phyloP scores from a whole-genome alignment of 2,888 invertebrate species.

The Clostera curtula region DNA sequence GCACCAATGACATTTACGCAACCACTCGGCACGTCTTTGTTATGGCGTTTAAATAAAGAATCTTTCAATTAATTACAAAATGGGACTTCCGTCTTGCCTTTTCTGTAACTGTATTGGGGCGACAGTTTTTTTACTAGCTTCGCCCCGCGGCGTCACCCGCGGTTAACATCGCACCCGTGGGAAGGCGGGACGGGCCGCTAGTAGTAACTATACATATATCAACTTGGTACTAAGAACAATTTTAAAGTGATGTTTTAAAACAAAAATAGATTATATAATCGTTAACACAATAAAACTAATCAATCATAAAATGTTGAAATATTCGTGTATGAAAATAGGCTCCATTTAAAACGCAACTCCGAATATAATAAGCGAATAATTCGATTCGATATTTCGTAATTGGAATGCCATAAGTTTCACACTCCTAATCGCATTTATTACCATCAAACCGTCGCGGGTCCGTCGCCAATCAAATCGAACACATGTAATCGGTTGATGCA shows the following conservation, averaged over 20 bases:
- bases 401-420: slow-evolving; percentile 2
- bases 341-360: slow-evolving; percentile 1
- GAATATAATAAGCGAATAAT: not conserved
- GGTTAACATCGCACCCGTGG: too few species aligned
- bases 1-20: slow-evolving; percentile 31
- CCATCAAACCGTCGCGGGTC: slow-evolving; percentile 3
- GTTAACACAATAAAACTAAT: too few species aligned
- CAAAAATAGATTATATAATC: too few species aligned
- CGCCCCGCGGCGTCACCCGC: too few species aligned
- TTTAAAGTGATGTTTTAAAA: too few species aligned
- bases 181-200: too few species aligned
- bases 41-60: slow-evolving; percentile 24
- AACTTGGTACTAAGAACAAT: too few species aligned
- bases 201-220: too few species aligned
- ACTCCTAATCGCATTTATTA: slow-evolving; percentile 2
- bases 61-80: too few species aligned
- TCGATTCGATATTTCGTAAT: not conserved
- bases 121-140: too few species aligned
- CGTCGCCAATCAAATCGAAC: slow-evolving; percentile 6
- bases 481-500: slow-evolving; percentile 15
- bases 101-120: too few species aligned
- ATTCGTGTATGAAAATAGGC: slow-evolving; percentile 1
- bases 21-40: slow-evolving; percentile 33
- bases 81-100: too few species aligned
- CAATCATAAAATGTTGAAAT: slow-evolving; percentile 5